Evolutionary conservation across 2,888 invertebrate genomes (phyloP), one percentile per base, ranked within the genome.

Genomic region (Spilosoma lubricipeda): DNA sequence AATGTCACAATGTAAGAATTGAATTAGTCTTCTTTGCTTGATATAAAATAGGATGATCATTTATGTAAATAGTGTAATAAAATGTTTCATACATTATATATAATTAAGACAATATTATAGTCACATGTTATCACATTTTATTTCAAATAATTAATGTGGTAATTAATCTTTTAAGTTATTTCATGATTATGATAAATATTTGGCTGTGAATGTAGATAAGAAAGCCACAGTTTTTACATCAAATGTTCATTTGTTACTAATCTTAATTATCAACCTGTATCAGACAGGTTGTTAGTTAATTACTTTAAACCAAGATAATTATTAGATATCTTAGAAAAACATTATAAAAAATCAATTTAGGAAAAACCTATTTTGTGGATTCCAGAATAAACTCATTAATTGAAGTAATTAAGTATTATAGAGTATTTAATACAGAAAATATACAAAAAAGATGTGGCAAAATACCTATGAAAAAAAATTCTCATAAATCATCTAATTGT

Each of bases 401-500:
- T 63, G 7, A 30, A 63, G 30, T 18, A 2, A 30, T 63, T 30
- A 66, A 66, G n/a, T 66, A n/a, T 2, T 4, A 66, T n/a, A n/a
- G 11, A 56, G 52, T 23, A 23, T 11, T 18, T 9, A 56, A 3
- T 9, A 56, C 23, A 23, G 36, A 18, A 66, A 59, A 52, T n/a
- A 72, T 71, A 20, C 8, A 59, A 2, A 63, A 67, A 48, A 30
- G 30, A 67, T 30, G 20, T 52, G 18, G 48, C 48, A 69, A 67
- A 67, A 1, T 48, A 30, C 33, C 13, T 48, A 7, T 33, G 23
- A 45, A 67, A 33, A 66, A 7, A 66, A 48, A 48, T 45, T 69
- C 68, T 84, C 66, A 30, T 27, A 11, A 65, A 77, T 71, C 59
- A 73, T 42, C 42, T 70, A 73, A 74, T 80, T 66, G 39, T 75